Base-by-base conservation (phyloP, 23 tunicate species). In the Halocynthia roretzi region DNA sequence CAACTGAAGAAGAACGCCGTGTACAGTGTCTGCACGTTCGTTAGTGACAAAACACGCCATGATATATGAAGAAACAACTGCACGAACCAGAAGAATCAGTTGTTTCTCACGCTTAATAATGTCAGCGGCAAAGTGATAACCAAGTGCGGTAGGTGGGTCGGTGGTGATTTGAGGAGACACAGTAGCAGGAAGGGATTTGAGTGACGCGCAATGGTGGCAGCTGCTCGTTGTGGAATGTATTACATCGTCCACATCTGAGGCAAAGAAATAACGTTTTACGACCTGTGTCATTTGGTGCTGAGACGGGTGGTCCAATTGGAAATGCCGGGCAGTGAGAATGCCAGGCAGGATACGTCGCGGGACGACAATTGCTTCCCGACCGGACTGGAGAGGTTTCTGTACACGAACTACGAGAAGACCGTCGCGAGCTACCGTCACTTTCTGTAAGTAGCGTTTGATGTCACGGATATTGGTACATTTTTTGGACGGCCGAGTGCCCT, bases 401-500 rank as follows among this genome's bases (percentile, higher is more conserved):
- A 9, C 10, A 2, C n/a, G 70, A 15, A 10, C 14, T 10, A 65
- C 31, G 9, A 65, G 17, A 11, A 65, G 9, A 0, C 70, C 70
- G 17, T 11, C 70, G 6, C 31, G 70, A 20, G 17, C 22, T 20
- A 65, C 5, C 0, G 70, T 20, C 10, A 48, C 70, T 20, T 20
- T 10, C 48, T 65, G 22, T 15, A 65, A 65, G 31, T 10, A 65
- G 5, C 70, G 22, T 65, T 65, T 65, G n/a, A 65, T 2, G 17
- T 65, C 70, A 65, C 31, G 22, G 5, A 65, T 2, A 15, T 65
- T 15, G 22, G 70, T 65, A 10, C 15, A 58, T 4, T 58, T 58
- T 58, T 58, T 58, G n/a, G 63, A 58, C 63, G 63, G 63, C 17
- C 63, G 15, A 14, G 63, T 58, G 17, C 63, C 63, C 17, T 58